A percentile compares a stretch with the other conserved stretches of the same genome.
phyloP scores from a whole-genome alignment of 2,888 invertebrate species.

The Metellina segmentata region DNA sequence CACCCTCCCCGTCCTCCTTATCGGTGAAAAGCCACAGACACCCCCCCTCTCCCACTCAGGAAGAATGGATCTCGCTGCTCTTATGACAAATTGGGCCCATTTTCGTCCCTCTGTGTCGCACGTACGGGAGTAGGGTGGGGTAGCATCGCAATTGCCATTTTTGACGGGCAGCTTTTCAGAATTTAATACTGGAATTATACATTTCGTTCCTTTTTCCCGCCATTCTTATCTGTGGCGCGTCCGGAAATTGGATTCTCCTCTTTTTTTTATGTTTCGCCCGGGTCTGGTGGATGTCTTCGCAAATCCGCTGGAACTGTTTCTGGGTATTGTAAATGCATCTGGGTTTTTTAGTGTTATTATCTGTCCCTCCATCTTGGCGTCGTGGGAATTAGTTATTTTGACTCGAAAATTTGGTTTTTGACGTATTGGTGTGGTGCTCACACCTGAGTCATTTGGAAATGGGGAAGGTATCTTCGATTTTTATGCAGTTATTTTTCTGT shows the following conservation, averaged over 20 bases:
- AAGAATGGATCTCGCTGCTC: conserved; percentile 29
- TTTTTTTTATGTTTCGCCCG: background rate
- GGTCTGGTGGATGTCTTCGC: background rate
- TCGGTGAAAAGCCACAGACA: conserved; percentile 55
- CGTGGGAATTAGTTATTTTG: conserved; percentile 29
- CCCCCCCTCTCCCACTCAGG: conserved; percentile 10
- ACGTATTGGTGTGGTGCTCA: background rate
- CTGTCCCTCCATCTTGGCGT: background rate
- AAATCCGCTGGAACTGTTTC: background rate
- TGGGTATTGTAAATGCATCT: background rate
- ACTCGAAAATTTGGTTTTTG: background rate
- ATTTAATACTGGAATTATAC: conserved; percentile 72
- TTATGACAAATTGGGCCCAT: conserved; percentile 72
- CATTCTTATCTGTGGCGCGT: conserved; percentile 17
- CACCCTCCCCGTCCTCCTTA: conserved; percentile 50
- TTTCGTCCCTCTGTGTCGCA: background rate
- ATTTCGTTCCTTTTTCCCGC: conserved; percentile 20
- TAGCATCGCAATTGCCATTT: conserved; percentile 49
- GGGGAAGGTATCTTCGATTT: background rate
- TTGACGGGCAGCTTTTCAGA: conserved; percentile 51
- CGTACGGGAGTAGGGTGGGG: background rate
- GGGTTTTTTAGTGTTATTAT: background rate
- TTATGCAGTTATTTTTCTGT: background rate
- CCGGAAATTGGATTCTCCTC: conserved; percentile 52
- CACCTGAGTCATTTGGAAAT: background rate